These are phyloP conservation scores for Merluccius polli DNA, from an alignment of 2,797 vertebrate genomes.

Conservation along the genomic window DNA sequence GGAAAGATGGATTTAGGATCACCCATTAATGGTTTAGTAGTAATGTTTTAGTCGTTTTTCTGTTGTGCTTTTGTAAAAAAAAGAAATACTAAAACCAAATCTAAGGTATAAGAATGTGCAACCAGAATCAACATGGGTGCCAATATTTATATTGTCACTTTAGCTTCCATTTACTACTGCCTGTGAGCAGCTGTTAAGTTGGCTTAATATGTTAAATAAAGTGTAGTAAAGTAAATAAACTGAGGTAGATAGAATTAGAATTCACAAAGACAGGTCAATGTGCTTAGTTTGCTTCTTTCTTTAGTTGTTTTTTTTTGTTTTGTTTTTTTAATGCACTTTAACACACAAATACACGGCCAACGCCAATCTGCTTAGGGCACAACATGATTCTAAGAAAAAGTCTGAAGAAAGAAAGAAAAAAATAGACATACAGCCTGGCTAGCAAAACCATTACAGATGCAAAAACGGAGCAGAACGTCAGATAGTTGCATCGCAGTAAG, in stretches of 20 bases:
- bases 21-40: constrained; percentile 55
- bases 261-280: constrained; percentile 43
- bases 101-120: constrained; percentile 41
- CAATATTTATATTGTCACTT: constrained; percentile 47
- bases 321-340: not conserved
- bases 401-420: constrained; percentile 28
- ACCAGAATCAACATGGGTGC: constrained; percentile 46
- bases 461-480: constrained; percentile 42
- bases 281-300: constrained; percentile 28
- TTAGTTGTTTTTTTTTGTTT: not conserved
- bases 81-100: constrained; percentile 51
- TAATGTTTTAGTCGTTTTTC: not conserved
- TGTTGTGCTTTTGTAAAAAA: constrained; percentile 36
- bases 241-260: constrained; percentile 72
- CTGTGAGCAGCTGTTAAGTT: constrained; percentile 45
- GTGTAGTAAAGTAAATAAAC: constrained; percentile 55
- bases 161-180: constrained; percentile 37
- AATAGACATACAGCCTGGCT: constrained; percentile 51
- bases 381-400: constrained; percentile 19
- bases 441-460: constrained; percentile 54
- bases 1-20: constrained; percentile 56
- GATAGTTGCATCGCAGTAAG: constrained; percentile 42
- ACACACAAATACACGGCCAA: constrained; percentile 40
- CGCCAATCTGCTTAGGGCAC: constrained; percentile 41
- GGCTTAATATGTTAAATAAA: constrained; percentile 54